These are phyloP conservation scores for Cephus pulcher DNA, from an alignment of 2,888 invertebrate genomes.

Conservation along the genomic window DNA sequence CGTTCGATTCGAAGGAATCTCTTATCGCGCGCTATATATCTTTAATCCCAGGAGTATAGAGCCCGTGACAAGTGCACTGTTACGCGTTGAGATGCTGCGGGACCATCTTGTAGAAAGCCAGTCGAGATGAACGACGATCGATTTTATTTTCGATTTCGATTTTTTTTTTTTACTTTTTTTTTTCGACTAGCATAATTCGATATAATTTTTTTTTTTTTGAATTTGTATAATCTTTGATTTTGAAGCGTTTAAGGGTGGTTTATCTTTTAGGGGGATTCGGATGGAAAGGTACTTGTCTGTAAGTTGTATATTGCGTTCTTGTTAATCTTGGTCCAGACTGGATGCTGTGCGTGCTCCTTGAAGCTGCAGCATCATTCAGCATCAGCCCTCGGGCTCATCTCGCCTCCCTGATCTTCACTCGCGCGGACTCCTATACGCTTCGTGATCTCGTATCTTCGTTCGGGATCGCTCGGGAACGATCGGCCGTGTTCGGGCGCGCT, in stretches of 20 bases:
- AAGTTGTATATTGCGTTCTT: background rate
- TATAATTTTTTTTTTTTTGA: background rate
- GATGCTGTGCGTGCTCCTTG: background rate
- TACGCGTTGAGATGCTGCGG: slow-evolving; percentile 16
- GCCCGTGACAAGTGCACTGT: slow-evolving; percentile 37
- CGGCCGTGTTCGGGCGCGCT: slow-evolving; percentile 46
- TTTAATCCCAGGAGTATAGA: slow-evolving; percentile 41
- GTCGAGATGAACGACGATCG: slow-evolving; percentile 10
- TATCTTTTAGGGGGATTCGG: background rate
- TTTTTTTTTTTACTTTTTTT: background rate
- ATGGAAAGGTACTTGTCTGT: background rate
- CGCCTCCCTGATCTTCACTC: slow-evolving; percentile 12
- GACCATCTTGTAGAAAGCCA: background rate
- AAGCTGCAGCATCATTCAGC: background rate
- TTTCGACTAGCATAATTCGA: background rate
- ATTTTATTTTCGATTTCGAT: background rate
- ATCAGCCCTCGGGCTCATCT: slow-evolving; percentile 1
- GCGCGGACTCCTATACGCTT: background rate
- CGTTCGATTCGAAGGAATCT: slow-evolving; percentile 52
- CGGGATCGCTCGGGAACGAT: slow-evolving; percentile 38
- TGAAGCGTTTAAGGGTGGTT: background rate
- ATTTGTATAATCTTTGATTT: background rate
- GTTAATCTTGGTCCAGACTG: background rate
- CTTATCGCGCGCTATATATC: slow-evolving; percentile 43
- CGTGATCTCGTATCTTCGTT: slow-evolving; percentile 4